Evolutionary conservation across 2,113 vertebrate genomes (phyloP).

Genomic region (Megaleporinus macrocephalus): DNA sequence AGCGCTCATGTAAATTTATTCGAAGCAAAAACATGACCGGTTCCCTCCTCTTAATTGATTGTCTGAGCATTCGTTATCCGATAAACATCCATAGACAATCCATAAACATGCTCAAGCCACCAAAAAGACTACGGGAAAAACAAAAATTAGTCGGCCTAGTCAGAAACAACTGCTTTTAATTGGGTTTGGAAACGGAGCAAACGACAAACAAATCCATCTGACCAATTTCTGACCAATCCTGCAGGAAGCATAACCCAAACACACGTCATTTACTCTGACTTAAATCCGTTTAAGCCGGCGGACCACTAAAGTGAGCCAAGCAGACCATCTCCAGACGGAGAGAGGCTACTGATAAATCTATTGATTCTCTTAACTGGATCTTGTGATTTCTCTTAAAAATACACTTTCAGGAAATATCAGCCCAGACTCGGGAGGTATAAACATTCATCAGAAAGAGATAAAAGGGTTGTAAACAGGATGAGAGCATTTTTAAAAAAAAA

Average conservation of each 20-base stretch:
- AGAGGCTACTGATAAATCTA: slow-evolving; percentile 30
- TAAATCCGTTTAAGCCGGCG: not conserved
- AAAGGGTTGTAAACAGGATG: not conserved
- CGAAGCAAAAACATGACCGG: slow-evolving; percentile 27
- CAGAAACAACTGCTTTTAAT: slow-evolving; percentile 17
- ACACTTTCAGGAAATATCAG: slow-evolving; percentile 31
- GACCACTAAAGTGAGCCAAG: not conserved
- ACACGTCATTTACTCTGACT: not conserved
- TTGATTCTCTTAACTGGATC: slow-evolving; percentile 35
- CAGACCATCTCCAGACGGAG: not conserved
- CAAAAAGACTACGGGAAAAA: not conserved
- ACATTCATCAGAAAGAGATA: not conserved
- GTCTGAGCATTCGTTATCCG: not conserved
- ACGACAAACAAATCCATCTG: slow-evolving; percentile 42
- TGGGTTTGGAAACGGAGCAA: not conserved
- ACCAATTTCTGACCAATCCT: not conserved
- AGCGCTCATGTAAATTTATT: slow-evolving; percentile 28
- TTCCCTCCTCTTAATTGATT: slow-evolving; percentile 36
- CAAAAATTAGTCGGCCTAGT: not conserved
- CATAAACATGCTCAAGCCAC: slow-evolving; percentile 12
- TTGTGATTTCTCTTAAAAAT: slow-evolving; percentile 20
- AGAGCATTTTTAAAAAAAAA: not conserved
- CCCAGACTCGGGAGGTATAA: not conserved
- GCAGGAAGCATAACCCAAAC: not conserved
- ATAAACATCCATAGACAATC: slow-evolving; percentile 1